A percentile compares a stretch with the other conserved stretches of the same genome.
phyloP scores from a whole-genome alignment of 2,888 invertebrate genomes.

The Anoplius nigerrimus region DNA sequence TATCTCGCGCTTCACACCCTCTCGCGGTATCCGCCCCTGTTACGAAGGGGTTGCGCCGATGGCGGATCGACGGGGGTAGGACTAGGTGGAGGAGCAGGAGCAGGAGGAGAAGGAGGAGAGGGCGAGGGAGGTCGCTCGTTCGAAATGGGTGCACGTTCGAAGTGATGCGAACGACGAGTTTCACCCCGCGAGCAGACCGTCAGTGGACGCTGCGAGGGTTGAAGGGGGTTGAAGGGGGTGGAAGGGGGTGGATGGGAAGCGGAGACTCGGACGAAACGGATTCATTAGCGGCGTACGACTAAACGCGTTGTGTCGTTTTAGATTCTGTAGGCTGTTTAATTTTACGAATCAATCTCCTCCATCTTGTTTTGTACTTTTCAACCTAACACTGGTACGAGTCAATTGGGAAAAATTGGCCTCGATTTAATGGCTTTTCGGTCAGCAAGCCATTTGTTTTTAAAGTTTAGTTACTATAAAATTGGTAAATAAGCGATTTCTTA shows the following conservation, averaged over 20 bases:
- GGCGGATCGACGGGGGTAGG: constrained; percentile 16
- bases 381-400: no score
- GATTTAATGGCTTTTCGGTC: no score
- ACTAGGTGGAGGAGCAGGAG: constrained; percentile 32
- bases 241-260: constrained; percentile 41
- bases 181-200: background rate
- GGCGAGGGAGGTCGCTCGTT: constrained; percentile 3
- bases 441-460: no score
- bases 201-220: constrained; percentile 8
- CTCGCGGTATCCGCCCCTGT: constrained; percentile 3
- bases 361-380: no score
- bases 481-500: no score
- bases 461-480: no score
- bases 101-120: constrained; percentile 14
- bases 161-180: constrained; percentile 1
- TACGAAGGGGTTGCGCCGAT: constrained; percentile 4
- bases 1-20: no score
- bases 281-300: constrained; percentile 58
- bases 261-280: constrained; percentile 50
- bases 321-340: background rate
- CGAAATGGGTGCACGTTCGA: constrained; percentile 2
- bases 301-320: background rate
- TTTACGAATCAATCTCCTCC: constrained; percentile 4
- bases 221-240: constrained; percentile 36
- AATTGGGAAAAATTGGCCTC: no score